A percentile compares a stretch with the other conserved stretches of the same genome.
phyloP scores from a whole-genome alignment of 2,888 invertebrate genomes.

The Rhagonycha fulva region DNA sequence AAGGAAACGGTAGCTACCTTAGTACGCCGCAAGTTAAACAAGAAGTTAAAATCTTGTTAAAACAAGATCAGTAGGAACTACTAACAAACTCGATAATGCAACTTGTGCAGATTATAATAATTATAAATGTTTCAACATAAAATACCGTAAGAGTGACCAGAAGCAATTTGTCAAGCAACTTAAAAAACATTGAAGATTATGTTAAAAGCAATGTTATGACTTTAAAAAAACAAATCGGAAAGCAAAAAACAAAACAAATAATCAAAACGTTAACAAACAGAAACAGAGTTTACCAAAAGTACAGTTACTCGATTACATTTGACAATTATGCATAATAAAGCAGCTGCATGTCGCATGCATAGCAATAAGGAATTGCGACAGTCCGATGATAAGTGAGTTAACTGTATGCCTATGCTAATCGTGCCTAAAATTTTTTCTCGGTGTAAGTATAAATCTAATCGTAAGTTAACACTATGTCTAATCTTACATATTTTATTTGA shows the following conservation, averaged over 20 bases:
- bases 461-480: background rate
- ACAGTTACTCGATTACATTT: background rate
- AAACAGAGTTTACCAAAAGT: background rate
- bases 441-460: background rate
- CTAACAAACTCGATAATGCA: constrained; percentile 8
- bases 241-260: background rate
- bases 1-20: background rate
- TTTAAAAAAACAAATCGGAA: background rate
- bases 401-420: background rate
- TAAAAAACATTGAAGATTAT: background rate
- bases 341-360: background rate
- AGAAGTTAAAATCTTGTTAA: background rate
- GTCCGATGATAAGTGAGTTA: background rate
- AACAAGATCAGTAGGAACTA: constrained; percentile 18
- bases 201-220: background rate
- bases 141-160: constrained; percentile 18
- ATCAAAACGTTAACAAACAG: background rate
- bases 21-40: background rate
- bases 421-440: background rate
- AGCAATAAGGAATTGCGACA: background rate
- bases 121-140: constrained; percentile 18
- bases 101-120: constrained; percentile 14
- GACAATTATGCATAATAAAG: background rate
- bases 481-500: no score
- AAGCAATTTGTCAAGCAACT: constrained; percentile 21